Evolutionary conservation across 2,888 invertebrate genomes (phyloP), one percentile per base, ranked within the genome.

Genomic region (Laspeyria flexula): DNA sequence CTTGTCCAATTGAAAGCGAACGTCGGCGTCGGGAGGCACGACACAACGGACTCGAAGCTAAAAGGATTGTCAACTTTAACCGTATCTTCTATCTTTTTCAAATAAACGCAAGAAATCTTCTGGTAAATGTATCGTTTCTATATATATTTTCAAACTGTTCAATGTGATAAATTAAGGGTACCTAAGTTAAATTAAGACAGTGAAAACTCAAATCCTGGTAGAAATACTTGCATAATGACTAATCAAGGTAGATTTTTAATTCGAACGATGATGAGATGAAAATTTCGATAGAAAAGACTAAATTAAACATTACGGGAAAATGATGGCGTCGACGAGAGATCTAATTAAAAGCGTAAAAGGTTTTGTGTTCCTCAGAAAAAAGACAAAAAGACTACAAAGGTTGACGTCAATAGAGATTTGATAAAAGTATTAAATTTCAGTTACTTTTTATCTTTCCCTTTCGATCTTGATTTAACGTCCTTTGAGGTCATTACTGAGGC

Each of bases 401-500:
- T 65, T 79, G 77, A 80, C 74, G 77, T 83, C 70, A 76, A 82
- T 77, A 75, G 75, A 73, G 79, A 85, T 85, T 87, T 85, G 85
- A 82, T 85, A 85, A 85, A 86, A 84, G 83, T 85, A 85, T 85
- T 86, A 86, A 86, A 85, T 86, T 87, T 84, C 83, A 85, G 84
- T 87, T 85, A 86, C 84, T 85, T 88, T 83, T 87, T 87, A 86
- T 87, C 85, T 83, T 76, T 79, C 76, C 76, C 80, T 85, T 75
- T 86, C 85, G 86, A 89, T 91, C 90, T 89, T 88, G 90, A 90
- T 90, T 91, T 90, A 89, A 87, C 86, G 89, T 86, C 83, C 84
- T 88, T 87, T 85, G 86, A 87, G 89, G 87, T 90, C 88, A 88
- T 91, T 89, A 89, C 87, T 82, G 86, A 85, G 88, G 88, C 88